These are phyloP conservation scores for Acronicta alni DNA, from an alignment of 2,888 invertebrate genomes.

Conservation along the genomic window DNA sequence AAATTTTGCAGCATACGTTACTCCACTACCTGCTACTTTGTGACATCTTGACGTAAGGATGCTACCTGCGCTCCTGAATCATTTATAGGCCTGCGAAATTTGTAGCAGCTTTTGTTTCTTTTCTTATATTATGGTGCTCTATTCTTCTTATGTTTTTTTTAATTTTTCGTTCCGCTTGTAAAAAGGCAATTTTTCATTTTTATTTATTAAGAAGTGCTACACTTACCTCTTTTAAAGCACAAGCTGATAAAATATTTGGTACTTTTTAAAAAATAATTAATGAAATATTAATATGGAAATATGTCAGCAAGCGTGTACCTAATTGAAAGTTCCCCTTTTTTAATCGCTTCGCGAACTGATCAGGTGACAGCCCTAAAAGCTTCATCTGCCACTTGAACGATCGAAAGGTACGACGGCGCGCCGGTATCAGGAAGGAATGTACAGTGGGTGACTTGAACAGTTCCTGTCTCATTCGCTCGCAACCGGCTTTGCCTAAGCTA, in stretches of 20 bases:
- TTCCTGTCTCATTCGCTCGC: constrained; percentile 83
- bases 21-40: constrained; percentile 87
- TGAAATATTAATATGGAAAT: neutral
- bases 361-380: constrained; percentile 86
- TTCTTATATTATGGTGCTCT: constrained; percentile 10
- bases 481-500: constrained; percentile 85
- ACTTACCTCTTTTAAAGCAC: neutral
- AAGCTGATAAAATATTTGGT: neutral
- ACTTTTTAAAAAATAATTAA: too few relatives aligned
- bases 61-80: constrained; percentile 63
- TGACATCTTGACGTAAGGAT: constrained; percentile 86
- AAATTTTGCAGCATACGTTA: constrained; percentile 83
- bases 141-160: constrained; percentile 23
- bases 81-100: constrained; percentile 58
- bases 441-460: constrained; percentile 88
- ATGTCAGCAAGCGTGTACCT: constrained; percentile 9
- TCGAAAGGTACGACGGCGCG: constrained; percentile 88
- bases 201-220: too few relatives aligned
- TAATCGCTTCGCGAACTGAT: constrained; percentile 59
- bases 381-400: constrained; percentile 90
- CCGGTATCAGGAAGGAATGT: constrained; percentile 89
- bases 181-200: too few relatives aligned
- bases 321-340: constrained; percentile 38
- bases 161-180: constrained; percentile 2
- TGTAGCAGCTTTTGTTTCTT: constrained; percentile 18